Evolutionary conservation across 2,113 vertebrate species (phyloP).

Genomic region (Helogale parvula): DNA sequence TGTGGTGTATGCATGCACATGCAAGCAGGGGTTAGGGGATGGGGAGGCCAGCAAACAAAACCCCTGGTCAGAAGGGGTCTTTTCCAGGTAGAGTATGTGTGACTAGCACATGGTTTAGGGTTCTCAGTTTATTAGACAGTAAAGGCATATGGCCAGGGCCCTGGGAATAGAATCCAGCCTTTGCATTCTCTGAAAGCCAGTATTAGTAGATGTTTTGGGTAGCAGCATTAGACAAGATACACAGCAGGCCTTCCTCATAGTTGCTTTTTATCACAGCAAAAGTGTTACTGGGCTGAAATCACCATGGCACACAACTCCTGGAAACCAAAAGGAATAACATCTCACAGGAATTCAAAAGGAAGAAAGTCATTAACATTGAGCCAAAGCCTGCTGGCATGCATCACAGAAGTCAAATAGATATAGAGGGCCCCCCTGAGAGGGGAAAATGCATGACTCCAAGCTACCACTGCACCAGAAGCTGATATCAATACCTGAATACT

Average conservation of each 20-base stretch:
- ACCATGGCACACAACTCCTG: background rate
- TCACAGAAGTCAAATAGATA: background rate
- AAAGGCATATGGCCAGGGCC: background rate
- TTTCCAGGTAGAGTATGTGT: background rate
- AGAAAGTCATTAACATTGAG: slow-evolving; percentile 24
- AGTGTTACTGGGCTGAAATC: slow-evolving; percentile 15
- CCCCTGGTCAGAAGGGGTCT: background rate
- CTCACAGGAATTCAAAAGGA: slow-evolving; percentile 35
- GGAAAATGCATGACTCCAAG: background rate
- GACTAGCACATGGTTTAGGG: background rate
- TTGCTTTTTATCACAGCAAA: slow-evolving; percentile 19
- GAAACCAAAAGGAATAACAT: slow-evolving; percentile 44
- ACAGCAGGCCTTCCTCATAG: background rate
- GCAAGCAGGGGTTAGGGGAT: background rate
- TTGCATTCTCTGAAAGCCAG: background rate
- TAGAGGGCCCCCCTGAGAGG: background rate
- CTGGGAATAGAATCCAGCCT: background rate
- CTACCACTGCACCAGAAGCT: background rate
- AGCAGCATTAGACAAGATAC: background rate
- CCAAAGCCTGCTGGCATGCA: background rate
- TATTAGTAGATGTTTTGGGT: background rate
- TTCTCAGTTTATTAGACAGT: background rate
- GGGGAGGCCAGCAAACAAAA: background rate
- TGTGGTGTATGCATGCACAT: background rate
- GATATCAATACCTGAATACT: background rate